Base-by-base conservation (phyloP, 2,797 vertebrate genomes). In the Benthosema pterotum region DNA sequence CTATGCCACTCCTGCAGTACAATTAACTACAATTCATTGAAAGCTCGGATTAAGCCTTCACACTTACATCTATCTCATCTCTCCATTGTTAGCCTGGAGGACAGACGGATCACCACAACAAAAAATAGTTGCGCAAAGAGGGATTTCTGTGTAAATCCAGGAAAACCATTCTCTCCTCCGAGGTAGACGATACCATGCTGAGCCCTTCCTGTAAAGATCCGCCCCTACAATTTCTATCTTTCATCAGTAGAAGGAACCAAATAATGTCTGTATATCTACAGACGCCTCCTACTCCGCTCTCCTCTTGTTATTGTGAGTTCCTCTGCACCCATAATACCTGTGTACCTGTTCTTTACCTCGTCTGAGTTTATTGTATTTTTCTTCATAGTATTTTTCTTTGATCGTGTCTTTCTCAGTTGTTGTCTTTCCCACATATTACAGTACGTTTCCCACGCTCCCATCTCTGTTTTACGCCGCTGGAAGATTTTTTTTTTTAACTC, bases 161-260 rank as follows among this genome's bases (percentile, higher is more conserved):
- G 59, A 56, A 11, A 69, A 51, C 62, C 62, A 51, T 60, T 14
- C 51, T 63, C 32, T 62, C 19, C 18, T 15, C 56, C 64, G 69
- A 71, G 63, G 11, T 16, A 15, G 22, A 25, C 22, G 28, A 43
- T 11, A 18, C 38, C 38, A 18, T 11, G 0, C 19, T 69, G 32
- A 38, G 32, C 32, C 11, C 32, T 14, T 58, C 42, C 45, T 42
- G 46, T 5, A 70, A 17, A 38, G 32, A 38, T 8, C 32, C 32
- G 8, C n/a, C 12, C 18, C 38, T 48, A 16, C 62, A 18, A n/a
- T 53, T 5, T 68, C 8, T 62, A 56, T 16, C 13, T 25, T 42
- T 42, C 17, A 56, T 56, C 53, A 16, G 11, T 14, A n/a, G 50
- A 11, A 53, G 25, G 50, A 11, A 53, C 19, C 32, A 53, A 53